A percentile compares a stretch with the other conserved stretches of the same genome.
Evolutionary conservation across 2,888 invertebrate genomes (phyloP).

Genomic region (Drepana falcataria): DNA sequence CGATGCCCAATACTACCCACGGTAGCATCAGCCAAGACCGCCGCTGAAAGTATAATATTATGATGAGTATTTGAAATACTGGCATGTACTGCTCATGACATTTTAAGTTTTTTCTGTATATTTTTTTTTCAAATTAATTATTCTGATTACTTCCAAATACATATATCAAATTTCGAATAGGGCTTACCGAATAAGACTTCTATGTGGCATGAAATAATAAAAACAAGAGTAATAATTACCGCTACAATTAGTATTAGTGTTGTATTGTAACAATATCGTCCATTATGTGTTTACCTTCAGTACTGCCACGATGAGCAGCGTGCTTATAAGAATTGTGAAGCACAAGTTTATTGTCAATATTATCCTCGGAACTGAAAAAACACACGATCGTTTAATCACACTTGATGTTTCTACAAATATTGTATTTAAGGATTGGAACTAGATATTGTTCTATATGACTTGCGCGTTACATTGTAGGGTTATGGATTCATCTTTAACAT

Average conservation of each 20-base stretch:
- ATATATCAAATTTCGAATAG: background rate
- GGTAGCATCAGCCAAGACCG: constrained; percentile 91
- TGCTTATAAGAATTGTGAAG: constrained; percentile 89
- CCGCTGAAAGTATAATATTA: constrained; percentile 75
- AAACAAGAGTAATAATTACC: constrained; percentile 5
- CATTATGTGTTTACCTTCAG: constrained; percentile 80
- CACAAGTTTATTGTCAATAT: constrained; percentile 88
- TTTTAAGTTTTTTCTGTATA: too few species aligned
- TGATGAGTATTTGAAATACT: too few species aligned
- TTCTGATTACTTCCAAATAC: too few species aligned
- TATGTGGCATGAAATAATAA: constrained; percentile 26
- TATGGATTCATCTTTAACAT: too few species aligned
- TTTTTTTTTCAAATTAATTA: too few species aligned
- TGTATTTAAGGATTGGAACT: too few species aligned
- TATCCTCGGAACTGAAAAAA: constrained; percentile 83
- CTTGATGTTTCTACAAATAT: too few species aligned
- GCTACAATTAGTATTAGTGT: constrained; percentile 22
- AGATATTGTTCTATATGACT: too few species aligned
- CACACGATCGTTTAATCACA: too few species aligned
- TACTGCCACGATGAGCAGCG: constrained; percentile 86
- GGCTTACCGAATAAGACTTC: constrained; percentile 50
- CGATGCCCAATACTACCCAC: constrained; percentile 89
- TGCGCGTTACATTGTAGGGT: too few species aligned
- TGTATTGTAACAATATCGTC: constrained; percentile 5
- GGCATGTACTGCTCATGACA: too few species aligned